Evolutionary conservation across 92 coral and sea anemone species (phyloP), one percentile per base, ranked within the genome.

Genomic region (Epizoanthus scotinus): DNA sequence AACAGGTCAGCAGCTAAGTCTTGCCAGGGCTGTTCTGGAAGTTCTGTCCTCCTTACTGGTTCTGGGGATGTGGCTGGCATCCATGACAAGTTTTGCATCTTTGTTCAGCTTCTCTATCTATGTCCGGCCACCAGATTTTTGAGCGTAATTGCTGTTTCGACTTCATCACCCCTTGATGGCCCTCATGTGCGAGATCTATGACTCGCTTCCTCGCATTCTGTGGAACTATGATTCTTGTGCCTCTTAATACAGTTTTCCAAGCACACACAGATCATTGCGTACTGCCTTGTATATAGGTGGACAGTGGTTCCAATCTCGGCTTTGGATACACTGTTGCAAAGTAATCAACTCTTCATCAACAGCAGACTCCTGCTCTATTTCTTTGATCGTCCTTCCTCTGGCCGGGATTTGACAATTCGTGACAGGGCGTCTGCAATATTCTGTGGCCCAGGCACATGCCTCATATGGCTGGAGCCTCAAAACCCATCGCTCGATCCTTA

Each of bases 341-440:
- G 52, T 44, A 44, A 7, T 15, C 6, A 44, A 44, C 52, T 44
- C 2, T 12, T 44, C 1, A 9, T 7, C 52, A 44, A 44, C 52
- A 44, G 1, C 52, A 44, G 15, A 44, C 52, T 44, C 52, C 14
- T 44, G 52, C 1, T 44, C 52, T 15, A 44, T 44, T 15, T 44
- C 52, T 44, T 44, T 44, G 52, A 44, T 44, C 20, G 0, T 7
- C 8, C 42, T 25, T 67, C 8, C 6, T 38, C 28, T 55, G 24
- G 54, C 26, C 50, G 9, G 21, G 25, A 13, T 29, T 40, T 12
- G 50, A 15, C 36, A 68, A 83, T 65, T 15, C 34, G 77, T 61
- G 66, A 84, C 34, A 84, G 66, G 31, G 87, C 34, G 79, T 77
- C 79, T 31, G 88, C 84, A 69, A 84, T 84, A 69, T 84, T 84